Evolutionary conservation across 2,888 invertebrate species (phyloP).

Genomic region (Gastrophysa polygoni): DNA sequence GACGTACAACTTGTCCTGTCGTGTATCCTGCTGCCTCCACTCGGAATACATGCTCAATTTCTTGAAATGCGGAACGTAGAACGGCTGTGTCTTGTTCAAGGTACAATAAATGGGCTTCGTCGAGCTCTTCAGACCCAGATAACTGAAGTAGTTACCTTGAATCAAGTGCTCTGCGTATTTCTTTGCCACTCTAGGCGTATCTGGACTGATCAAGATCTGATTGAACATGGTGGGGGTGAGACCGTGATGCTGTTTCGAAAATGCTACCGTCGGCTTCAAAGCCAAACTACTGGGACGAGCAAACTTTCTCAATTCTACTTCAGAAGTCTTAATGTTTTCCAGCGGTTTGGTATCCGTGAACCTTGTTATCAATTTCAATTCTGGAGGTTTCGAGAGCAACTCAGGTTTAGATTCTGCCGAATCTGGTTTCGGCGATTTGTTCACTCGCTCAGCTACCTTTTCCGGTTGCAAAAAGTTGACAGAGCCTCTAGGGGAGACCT

Average conservation of each 20-base stretch:
- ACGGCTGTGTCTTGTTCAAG: constrained; percentile 91
- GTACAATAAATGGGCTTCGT: constrained; percentile 93
- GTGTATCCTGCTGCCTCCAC: constrained; percentile 67
- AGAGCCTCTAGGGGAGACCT: neutral
- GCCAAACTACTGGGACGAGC: constrained; percentile 82
- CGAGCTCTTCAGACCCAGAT: constrained; percentile 87
- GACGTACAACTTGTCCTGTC: constrained; percentile 55
- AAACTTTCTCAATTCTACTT: constrained; percentile 66
- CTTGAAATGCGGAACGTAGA: constrained; percentile 88
- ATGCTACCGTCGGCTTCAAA: constrained; percentile 82
- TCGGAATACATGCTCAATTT: constrained; percentile 97
- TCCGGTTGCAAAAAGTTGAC: too few species aligned
- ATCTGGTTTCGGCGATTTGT: constrained; percentile 7
- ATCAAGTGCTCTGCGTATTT: constrained; percentile 87
- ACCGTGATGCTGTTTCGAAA: constrained; percentile 81
- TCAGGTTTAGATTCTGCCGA: constrained; percentile 9
- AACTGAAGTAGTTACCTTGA: constrained; percentile 91
- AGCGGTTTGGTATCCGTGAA: constrained; percentile 8
- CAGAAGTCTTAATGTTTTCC: constrained; percentile 22
- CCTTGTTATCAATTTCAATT: too few species aligned
- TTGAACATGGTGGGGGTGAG: constrained; percentile 83
- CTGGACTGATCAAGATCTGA: constrained; percentile 85
- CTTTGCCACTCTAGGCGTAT: constrained; percentile 88
- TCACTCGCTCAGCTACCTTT: too few species aligned
- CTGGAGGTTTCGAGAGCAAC: too few species aligned